Evolutionary conservation across 2,113 vertebrate species (phyloP).

Genomic region (Calidris pugnax): DNA sequence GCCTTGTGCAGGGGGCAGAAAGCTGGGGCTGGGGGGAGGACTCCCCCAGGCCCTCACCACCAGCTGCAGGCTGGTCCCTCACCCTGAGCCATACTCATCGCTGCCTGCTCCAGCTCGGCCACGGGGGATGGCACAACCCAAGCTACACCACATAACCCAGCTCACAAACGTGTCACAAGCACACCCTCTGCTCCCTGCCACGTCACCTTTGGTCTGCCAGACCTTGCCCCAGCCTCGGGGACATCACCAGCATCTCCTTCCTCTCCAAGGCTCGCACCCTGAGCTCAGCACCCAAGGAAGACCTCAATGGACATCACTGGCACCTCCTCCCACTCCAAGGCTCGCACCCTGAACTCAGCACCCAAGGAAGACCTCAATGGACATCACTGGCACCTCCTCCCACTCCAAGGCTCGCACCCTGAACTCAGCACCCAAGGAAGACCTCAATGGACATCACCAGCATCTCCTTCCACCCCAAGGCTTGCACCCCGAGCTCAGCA

Average conservation of each 20-base stretch:
- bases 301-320: neutral
- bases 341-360: no score
- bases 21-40: neutral
- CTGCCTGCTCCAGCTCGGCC: neutral
- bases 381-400: no score
- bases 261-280: no score
- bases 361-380: no score
- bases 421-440: no score
- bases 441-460: neutral
- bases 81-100: accelerated
- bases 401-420: no score
- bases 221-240: neutral
- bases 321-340: no score
- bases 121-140: accelerated
- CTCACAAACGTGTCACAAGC: neutral
- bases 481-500: no score
- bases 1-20: neutral
- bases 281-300: no score
- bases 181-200: accelerated
- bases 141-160: neutral
- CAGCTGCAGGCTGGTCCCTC: neutral
- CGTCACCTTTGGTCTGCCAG: neutral
- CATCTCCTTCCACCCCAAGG: no score
- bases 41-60: neutral
- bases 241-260: no score